Evolutionary conservation across 2,888 invertebrate species (phyloP).

Genomic region (Heteropelma amictum): DNA sequence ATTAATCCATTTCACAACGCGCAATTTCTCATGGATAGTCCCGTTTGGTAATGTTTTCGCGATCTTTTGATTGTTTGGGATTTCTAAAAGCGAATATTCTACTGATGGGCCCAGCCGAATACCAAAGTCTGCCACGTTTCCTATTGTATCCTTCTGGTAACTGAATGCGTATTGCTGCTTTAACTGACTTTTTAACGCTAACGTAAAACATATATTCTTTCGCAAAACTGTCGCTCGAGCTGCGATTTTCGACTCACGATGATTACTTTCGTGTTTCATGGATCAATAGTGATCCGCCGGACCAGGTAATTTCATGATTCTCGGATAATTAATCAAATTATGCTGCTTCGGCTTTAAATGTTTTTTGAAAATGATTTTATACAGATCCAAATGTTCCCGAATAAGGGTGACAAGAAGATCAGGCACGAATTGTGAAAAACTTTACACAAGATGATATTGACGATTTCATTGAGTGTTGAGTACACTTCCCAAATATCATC

Average conservation of each 20-base stretch:
- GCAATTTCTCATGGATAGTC: background rate
- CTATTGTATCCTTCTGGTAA: background rate
- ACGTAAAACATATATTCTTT: background rate
- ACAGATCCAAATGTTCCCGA: background rate
- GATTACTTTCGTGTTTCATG: slow-evolving; percentile 31
- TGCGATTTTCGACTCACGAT: slow-evolving; percentile 4
- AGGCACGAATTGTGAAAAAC: slow-evolving; percentile 3
- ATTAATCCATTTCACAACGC: background rate
- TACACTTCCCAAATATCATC: slow-evolving; percentile 3
- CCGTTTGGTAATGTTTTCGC: background rate
- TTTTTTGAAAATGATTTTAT: background rate
- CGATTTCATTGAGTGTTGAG: background rate
- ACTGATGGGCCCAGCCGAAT: background rate
- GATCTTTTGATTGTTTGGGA: background rate
- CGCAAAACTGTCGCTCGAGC: background rate
- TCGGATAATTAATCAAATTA: slow-evolving; percentile 23
- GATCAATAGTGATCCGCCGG: slow-evolving; percentile 31
- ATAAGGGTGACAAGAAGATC: background rate
- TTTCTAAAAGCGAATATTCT: background rate
- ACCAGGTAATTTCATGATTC: slow-evolving; percentile 25
- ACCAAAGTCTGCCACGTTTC: background rate
- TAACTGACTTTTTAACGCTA: background rate
- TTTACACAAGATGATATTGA: background rate
- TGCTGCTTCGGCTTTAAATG: slow-evolving; percentile 25
- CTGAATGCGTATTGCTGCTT: background rate